Evolutionary conservation across 2,888 invertebrate genomes (phyloP), one percentile per base, ranked within the genome.

Genomic region (Troilus luridus): DNA sequence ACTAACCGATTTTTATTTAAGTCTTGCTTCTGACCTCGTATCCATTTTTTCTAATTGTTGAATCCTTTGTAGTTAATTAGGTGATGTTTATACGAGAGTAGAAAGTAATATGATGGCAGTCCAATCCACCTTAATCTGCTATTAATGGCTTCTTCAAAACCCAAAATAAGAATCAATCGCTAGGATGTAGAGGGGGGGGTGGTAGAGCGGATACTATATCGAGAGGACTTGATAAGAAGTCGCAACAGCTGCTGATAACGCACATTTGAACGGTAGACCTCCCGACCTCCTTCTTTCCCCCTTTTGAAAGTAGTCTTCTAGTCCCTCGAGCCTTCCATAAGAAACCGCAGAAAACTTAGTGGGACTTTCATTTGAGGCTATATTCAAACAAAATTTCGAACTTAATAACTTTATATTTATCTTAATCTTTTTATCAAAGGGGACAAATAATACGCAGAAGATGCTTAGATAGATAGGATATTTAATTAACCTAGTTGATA

Each of bases 171-270:
- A 77, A 77, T 77, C 72, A 27, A 77, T 77, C 27, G 12, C 27
- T 17, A 14, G 7, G 27, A 17, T 27, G 14, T 67, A 0, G 11
- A 24, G 5, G 24, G 24, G 67, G 12, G 11, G 1, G 24, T 27
- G 64, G 64, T 62, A 21, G 7, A 21, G 14, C 10, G 24, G 67
- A 67, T 67, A 67, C 27, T 77, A 77, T 77, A 77, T 77, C 27
- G 27, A 77, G 41, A 41, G 72, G 72, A 77, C 27, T 77, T 41
- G 72, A 41, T 77, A 77, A 77, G 72, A 77, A 77, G 72, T 77
- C 17, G 72, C 72, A 77, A 77, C 72, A 77, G 72, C 72, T 77
- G 72, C 72, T 77, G 72, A 77, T 77, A 77, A 77, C 41, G 72
- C 72, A 77, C 72, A 77, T 77, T 77, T 77, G 72, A 77, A 77